Base-by-base conservation (phyloP, 2,113 vertebrate species). In the Irena cyanogastra region DNA sequence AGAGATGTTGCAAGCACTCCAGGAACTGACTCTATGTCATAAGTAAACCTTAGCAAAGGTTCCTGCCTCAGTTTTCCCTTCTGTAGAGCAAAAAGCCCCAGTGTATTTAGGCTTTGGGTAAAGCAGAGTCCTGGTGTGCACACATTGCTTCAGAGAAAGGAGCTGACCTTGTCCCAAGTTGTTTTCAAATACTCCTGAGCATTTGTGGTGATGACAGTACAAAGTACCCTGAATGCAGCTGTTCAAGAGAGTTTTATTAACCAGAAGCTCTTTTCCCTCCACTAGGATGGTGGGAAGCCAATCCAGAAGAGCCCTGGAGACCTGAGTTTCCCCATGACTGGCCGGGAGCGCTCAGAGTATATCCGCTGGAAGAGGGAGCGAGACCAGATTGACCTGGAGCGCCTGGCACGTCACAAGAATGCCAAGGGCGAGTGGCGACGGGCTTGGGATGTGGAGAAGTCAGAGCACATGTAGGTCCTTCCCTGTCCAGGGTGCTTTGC, bases 371-470 rank as follows among this genome's bases (percentile, higher is more conserved):
- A 99, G 95, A 98, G 97, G 72, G 99, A 99, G 95, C 97, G 99
- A 1, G 98, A 99, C 37, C 98, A 99, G 97, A 99, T 99, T 0
- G 99, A 99, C 97, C 96, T 98, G 79, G 99, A 99, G 75, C 98
- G 99, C 20, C 97, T 99, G 68, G 99, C 99, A 4, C 98, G 99
- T 15, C 99, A 99, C 97, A 99, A 98, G 97, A 99, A 99, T 0
- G 97, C 99, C 31, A 99, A 98, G 96, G 99, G 99, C 93, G 99
- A 99, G 97, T 99, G 99, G 99, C 98, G 98, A 75, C 98, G 99
- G 86, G 99, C 99, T 5, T 99, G 99, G 99, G 99, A 99, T 97
- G 91, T 99, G 97, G 98, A 99, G 97, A 99, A 99, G 96, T 97
- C 98, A 0, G 98, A 99, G 61, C 97, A 98, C 89, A 99, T 98